Evolutionary conservation across 2,797 vertebrate species (phyloP), one percentile per base, ranked within the genome.

Genomic region (Bradypodion ventrale): DNA sequence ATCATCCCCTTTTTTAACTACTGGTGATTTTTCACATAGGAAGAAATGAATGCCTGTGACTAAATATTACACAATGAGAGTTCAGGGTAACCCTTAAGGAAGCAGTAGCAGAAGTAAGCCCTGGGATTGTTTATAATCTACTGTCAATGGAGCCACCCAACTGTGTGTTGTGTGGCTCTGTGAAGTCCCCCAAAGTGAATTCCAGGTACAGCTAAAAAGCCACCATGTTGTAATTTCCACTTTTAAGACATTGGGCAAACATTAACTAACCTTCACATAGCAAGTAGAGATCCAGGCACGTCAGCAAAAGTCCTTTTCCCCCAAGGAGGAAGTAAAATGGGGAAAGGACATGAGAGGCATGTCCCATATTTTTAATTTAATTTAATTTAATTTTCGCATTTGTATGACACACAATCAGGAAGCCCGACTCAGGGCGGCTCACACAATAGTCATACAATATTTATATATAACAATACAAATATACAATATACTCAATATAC

Each of bases 151-250:
- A n/a, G 23, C 23, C 46, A 70, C 13, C 3, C 19, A 23, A 16
- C 37, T 40, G 10, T 42, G 2, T 3, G 4, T 21, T 59, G 32
- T 27, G 13, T 23, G 59, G 23, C 21, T 74, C 69, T 0, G 6
- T 73, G 84, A 87, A 87, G 35, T 49, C 84, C 19, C 86, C 85
- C 15, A 85, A 23, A 68, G 86, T 35, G 27, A 46, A 32, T 10
- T 15, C 12, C 68, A 40, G 23, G 21, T 4, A 23, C 42, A 2
- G 2, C 40, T 9, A 0, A 78, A 91, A 90, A 5, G 2, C 12
- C 32, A 59, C 23, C 44, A 6, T 32, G 73, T 23, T 75, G 29
- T 29, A 87, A 89, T 76, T 89, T 59, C 49, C 29, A 52, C 60
- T 49, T 65, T 90, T 74, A 7, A 32, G 27, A 32, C 29, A 21